A percentile compares a stretch with the other conserved stretches of the same genome.
phyloP scores from a whole-genome alignment of 30 jellyfish, hydroid and myxozoan genomes.

The Cassiopea andromeda region DNA sequence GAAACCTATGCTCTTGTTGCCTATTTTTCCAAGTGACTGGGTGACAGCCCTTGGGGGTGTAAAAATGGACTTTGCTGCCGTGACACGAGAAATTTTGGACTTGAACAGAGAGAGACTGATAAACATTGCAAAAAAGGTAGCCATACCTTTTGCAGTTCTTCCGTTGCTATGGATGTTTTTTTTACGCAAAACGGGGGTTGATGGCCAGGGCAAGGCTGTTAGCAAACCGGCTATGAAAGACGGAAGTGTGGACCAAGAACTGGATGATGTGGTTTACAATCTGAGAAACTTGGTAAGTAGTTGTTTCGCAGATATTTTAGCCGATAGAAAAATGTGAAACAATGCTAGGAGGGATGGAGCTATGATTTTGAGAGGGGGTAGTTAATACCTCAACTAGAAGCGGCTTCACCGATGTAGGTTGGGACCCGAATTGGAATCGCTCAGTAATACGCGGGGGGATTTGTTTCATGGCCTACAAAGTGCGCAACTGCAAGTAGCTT shows the following conservation, averaged over 20 bases:
- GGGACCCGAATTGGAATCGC: too few species aligned
- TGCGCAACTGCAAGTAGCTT: too few species aligned
- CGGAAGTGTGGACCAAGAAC: not conserved
- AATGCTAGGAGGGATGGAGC: too few species aligned
- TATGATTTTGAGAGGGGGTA: too few species aligned
- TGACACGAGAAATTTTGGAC: not conserved
- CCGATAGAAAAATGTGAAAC: too few species aligned
- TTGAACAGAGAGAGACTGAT: conserved; percentile 23
- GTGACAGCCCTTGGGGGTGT: not conserved
- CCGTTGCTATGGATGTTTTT: conserved; percentile 45
- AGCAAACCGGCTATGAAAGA: not conserved
- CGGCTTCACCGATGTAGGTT: too few species aligned
- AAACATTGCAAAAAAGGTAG: conserved; percentile 21
- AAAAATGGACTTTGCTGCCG: conserved; percentile 41
- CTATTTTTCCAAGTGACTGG: not conserved
- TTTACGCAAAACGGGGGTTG: not conserved
- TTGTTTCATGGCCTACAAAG: too few species aligned
- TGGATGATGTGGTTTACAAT: conserved; percentile 21
- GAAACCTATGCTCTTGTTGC: too few species aligned
- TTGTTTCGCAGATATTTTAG: not conserved
- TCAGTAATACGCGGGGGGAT: too few species aligned
- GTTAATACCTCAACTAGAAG: too few species aligned
- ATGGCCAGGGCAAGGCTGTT: not conserved
- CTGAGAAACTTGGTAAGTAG: conserved; percentile 34
- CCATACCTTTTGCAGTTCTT: conserved; percentile 18